Conservation (phyloP, 2,888 invertebrate species). For the Pachycephus smyrnensis region DNA sequence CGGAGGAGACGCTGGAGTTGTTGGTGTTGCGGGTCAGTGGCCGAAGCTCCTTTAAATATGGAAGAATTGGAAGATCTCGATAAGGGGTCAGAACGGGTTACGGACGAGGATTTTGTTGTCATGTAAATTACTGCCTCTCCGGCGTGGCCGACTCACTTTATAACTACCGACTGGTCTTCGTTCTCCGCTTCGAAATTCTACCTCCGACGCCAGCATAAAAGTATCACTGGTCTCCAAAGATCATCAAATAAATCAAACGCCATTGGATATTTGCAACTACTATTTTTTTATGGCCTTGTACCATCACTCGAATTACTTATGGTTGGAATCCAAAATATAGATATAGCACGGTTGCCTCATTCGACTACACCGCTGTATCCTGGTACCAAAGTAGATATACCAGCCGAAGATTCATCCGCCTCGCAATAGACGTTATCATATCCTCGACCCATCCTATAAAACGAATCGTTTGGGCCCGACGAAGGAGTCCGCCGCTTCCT, state of each 20-base stretch:
- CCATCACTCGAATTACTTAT: too few species aligned
- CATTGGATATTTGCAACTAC: too few species aligned
- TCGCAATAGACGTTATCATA: neutral
- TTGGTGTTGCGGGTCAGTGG: conserved; percentile 50
- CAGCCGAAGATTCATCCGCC: too few species aligned
- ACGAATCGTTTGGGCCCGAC: conserved; percentile 3
- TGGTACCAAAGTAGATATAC: too few species aligned
- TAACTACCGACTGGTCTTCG: neutral
- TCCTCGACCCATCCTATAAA: conserved; percentile 5
- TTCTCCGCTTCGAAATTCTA: conserved; percentile 5
- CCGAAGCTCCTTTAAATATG: conserved; percentile 61
- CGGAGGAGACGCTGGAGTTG: conserved; percentile 26
- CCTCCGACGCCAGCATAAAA: too few species aligned
- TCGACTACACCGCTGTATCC: too few species aligned
- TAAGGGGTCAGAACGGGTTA: conserved; percentile 59
- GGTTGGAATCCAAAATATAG: too few species aligned
- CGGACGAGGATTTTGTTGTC: conserved; percentile 60
- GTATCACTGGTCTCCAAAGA: too few species aligned
- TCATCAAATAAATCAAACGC: too few species aligned
- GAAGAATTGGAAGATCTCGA: conserved; percentile 64
- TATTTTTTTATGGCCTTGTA: too few species aligned
- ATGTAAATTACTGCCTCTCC: conserved; percentile 60
- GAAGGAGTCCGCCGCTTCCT: neutral
- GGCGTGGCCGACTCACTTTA: neutral
- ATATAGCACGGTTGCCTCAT: too few species aligned